Evolutionary conservation across 2,888 invertebrate genomes (phyloP).

Genomic region (Dicyrtomina minuta): DNA sequence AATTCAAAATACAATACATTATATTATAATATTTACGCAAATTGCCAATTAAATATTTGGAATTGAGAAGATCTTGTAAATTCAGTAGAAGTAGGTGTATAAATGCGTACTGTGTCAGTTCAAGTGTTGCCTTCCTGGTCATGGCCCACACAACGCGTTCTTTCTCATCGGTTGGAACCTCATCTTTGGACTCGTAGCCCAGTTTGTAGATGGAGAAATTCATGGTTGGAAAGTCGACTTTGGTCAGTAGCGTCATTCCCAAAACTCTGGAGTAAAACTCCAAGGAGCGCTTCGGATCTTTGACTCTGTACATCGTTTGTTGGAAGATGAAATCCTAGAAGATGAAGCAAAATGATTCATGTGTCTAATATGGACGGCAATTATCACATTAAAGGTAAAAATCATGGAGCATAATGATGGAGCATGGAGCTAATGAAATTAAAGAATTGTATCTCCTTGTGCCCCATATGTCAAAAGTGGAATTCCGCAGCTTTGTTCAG

Average conservation of each 20-base stretch:
- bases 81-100: too few relatives aligned
- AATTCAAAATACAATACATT: too few relatives aligned
- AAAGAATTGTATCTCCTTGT: too few relatives aligned
- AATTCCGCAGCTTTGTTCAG: too few relatives aligned
- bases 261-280: conserved; percentile 88
- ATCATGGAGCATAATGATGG: too few relatives aligned
- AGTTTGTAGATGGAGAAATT: conserved; percentile 90
- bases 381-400: too few relatives aligned
- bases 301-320: conserved; percentile 95
- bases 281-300: conserved; percentile 81
- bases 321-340: conserved; percentile 85
- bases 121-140: conserved; percentile 80
- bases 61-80: too few relatives aligned
- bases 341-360: conserved; percentile 30
- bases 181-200: conserved; percentile 77
- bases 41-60: too few relatives aligned
- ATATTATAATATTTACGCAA: too few relatives aligned
- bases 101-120: conserved; percentile 87
- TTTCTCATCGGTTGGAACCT: conserved; percentile 70
- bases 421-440: too few relatives aligned
- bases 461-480: too few relatives aligned
- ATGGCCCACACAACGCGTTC: conserved; percentile 76
- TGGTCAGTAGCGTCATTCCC: conserved; percentile 86
- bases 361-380: too few relatives aligned
- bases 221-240: conserved; percentile 83